Evolutionary conservation across 1,140 invertebrate genomes (phyloP).

Genomic region (Papilio polyxenes): DNA sequence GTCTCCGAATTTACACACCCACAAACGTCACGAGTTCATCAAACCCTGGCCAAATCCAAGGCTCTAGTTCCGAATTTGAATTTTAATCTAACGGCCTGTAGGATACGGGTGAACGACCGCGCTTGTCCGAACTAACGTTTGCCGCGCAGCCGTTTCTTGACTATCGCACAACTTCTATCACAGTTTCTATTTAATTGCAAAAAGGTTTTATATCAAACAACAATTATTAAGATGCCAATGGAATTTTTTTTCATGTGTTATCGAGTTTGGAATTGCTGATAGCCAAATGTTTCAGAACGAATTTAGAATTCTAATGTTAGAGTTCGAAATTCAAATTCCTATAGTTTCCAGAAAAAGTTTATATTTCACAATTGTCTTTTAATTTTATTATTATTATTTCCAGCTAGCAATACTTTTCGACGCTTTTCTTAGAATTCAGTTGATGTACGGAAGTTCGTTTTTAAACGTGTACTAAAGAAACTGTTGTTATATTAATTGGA

Average conservation of each 20-base stretch:
- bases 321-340: conserved; percentile 18
- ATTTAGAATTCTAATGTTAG: not conserved
- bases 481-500: no score
- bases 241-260: conserved; percentile 27
- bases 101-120: conserved; percentile 68
- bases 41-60: conserved; percentile 53
- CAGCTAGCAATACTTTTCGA: not conserved
- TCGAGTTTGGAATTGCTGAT: not conserved
- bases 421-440: not conserved
- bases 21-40: conserved; percentile 63
- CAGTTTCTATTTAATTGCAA: conserved; percentile 48
- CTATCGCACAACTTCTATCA: conserved; percentile 43
- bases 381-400: not conserved
- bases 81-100: conserved; percentile 73
- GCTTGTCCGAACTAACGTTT: conserved; percentile 64
- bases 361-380: not conserved
- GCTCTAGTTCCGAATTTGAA: conserved; percentile 70
- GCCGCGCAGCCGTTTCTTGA: conserved; percentile 48
- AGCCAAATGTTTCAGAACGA: not conserved
- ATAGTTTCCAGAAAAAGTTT: not conserved
- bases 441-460: no score
- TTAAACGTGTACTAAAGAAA: no score
- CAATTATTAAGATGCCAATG: conserved; percentile 45
- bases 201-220: conserved; percentile 53
- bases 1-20: conserved; percentile 52